Evolutionary conservation across 2,888 invertebrate genomes (phyloP), one percentile per base, ranked within the genome.

Genomic region (Lobophora halterata): DNA sequence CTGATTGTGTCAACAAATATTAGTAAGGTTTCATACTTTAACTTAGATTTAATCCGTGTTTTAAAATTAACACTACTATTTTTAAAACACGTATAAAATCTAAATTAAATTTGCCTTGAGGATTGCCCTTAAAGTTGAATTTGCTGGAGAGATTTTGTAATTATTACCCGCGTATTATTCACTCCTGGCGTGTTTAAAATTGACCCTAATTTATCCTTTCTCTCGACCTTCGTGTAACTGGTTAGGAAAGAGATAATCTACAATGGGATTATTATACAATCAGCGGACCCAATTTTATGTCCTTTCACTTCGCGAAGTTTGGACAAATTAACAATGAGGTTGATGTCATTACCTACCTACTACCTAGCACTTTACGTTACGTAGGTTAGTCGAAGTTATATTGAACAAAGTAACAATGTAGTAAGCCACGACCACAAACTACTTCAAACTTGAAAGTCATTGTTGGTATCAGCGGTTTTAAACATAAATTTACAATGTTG

Each of bases 141-240:
- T n/a, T n/a, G n/a, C n/a, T 25, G 16, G 18, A 10, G 12, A 8
- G 25, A 27, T 36, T 29, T 36, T 18, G 17, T 33, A 19, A 31
- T 32, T 36, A 12, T 6, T 29, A 24, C 29, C 17, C 11, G 27
- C 31, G 27, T 25, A 36, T 32, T 38, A 31, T 19, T 36, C 21
- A 26, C 27, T 34, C 21, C 32, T 20, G 28, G 16, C 29, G 13
- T 31, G 19, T 35, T 38, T 33, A 12, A 27, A 43, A 36, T 25
- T 36, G 28, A 41, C 24, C 34, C 33, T 37, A 38, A 39, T 25
- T 42, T 33, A 12, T 32, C 37, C 43, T 40, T 43, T 47, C 50
- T 32, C 35, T 34, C 29, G 36, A 17, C 50, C 50, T 51, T 48
- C 45, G 17, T 19, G 17, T 20, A 45, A 50, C 45, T 40, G 31